Evolutionary conservation across 2,797 vertebrate species (phyloP).

Genomic region (Masticophis lateralis): DNA sequence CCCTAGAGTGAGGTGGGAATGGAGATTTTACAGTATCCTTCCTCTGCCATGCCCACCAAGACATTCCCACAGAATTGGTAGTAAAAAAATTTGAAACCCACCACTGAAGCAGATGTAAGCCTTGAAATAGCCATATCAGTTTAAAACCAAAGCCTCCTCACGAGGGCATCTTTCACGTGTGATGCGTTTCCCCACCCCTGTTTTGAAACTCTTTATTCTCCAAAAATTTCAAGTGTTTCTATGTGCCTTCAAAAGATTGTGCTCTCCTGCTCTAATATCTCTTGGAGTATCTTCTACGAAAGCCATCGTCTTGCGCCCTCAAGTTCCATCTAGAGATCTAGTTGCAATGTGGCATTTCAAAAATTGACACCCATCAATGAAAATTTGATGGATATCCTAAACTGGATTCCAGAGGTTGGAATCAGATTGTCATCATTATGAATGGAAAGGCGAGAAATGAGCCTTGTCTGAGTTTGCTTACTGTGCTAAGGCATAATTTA

Average conservation of each 20-base stretch:
- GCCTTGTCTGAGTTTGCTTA: not conserved
- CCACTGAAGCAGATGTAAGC: not conserved
- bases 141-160: not conserved
- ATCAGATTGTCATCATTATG: not conserved
- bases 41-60: no score
- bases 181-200: no score
- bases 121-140: not conserved
- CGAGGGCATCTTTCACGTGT: not conserved
- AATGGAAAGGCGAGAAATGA: not conserved
- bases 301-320: not conserved
- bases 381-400: not conserved
- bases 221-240: not conserved
- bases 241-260: not conserved
- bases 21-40: no score
- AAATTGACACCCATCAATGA: not conserved
- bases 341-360: not conserved
- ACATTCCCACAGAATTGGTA: no score
- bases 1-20: no score
- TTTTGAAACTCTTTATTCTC: not conserved
- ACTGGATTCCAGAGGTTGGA: not conserved
- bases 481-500: not conserved
- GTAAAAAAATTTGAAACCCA: no score
- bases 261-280: not conserved
- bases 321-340: not conserved
- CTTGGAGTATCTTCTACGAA: not conserved